A percentile compares a stretch with the other conserved stretches of the same genome.
Evolutionary conservation across 2,797 vertebrate species (phyloP).

Genomic region (Takifugu ocellatus): DNA sequence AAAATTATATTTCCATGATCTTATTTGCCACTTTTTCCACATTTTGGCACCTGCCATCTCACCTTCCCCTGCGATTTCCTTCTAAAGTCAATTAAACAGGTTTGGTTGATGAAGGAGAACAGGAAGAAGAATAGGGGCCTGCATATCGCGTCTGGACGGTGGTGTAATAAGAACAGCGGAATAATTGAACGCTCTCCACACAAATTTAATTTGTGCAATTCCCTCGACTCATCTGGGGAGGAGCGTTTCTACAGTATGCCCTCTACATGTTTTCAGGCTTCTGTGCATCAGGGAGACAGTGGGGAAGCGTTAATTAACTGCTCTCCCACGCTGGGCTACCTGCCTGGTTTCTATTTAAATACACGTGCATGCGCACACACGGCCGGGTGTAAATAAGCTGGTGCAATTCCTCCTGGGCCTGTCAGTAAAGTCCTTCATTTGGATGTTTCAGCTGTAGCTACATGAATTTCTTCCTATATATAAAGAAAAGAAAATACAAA

Average conservation of each 20-base stretch:
- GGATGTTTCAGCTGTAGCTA: too few relatives aligned
- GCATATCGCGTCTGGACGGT: constrained; percentile 39
- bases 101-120: constrained; percentile 36
- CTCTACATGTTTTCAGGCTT: constrained; percentile 42
- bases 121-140: constrained; percentile 21
- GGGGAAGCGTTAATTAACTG: constrained; percentile 76
- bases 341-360: constrained; percentile 54
- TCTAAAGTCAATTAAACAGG: constrained; percentile 51
- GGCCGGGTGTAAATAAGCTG: constrained; percentile 11
- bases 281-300: constrained; percentile 59
- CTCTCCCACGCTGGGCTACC: constrained; percentile 65
- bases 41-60: constrained; percentile 21
- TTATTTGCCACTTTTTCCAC: constrained; percentile 23
- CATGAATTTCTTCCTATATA: too few relatives aligned
- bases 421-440: too few relatives aligned
- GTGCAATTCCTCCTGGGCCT: too few relatives aligned
- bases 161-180: constrained; percentile 61
- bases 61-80: constrained; percentile 32
- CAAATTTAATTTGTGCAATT: constrained; percentile 72
- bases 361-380: constrained; percentile 15
- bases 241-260: constrained; percentile 15
- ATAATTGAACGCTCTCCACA: constrained; percentile 72
- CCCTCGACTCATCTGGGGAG: constrained; percentile 56
- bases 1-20: constrained; percentile 23
- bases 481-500: too few relatives aligned